A percentile compares a stretch with the other conserved stretches of the same genome.
Conservation (phyloP, 2,113 vertebrate genomes). For the Gopherus evgoodei region DNA sequence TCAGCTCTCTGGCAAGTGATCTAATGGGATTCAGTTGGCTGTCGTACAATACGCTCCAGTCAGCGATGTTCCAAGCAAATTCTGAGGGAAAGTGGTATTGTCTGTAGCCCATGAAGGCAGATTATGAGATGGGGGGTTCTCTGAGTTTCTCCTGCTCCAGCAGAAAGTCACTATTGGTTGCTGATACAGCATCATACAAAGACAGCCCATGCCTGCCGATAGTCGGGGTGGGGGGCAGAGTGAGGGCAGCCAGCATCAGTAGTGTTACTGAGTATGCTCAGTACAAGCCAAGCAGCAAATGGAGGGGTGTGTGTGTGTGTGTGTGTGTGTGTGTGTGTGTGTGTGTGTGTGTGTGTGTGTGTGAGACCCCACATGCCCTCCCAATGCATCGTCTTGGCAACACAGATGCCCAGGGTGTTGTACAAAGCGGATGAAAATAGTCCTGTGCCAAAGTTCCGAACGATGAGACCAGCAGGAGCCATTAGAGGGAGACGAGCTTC, state of each 20-base stretch:
- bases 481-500: background rate
- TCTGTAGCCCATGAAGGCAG: background rate
- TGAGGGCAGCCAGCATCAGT: too few species aligned
- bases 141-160: background rate
- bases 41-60: background rate
- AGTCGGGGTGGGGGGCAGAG: too few species aligned
- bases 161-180: background rate
- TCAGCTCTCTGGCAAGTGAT: rapidly evolving
- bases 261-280: too few species aligned
- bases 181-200: background rate
- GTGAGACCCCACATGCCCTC: too few species aligned
- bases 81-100: background rate
- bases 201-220: too few species aligned
- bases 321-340: too few species aligned
- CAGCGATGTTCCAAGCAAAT: background rate
- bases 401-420: background rate
- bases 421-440: background rate
- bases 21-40: rapidly evolving
- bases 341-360: too few species aligned
- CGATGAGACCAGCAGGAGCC: background rate
- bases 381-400: too few species aligned
- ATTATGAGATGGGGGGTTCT: rapidly evolving
- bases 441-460: background rate
- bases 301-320: too few species aligned
- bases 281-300: too few species aligned